Evolutionary conservation across 1,140 invertebrate genomes (phyloP).

Genomic region (Venturia canescens): DNA sequence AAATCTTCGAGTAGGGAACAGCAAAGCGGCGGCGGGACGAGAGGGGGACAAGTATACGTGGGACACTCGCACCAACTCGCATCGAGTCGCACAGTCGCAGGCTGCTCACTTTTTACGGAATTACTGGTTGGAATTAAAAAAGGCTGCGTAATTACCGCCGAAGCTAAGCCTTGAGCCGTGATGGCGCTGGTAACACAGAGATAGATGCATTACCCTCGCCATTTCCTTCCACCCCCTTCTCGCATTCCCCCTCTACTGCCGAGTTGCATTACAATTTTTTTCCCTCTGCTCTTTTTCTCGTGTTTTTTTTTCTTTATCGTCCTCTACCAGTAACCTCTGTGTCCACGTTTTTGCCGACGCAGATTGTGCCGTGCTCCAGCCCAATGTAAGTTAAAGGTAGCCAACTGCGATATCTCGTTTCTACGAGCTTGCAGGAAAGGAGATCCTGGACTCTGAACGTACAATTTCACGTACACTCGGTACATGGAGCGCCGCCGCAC

Average conservation of each 20-base stretch:
- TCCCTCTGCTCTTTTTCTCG: background rate
- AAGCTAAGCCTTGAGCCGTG: constrained; percentile 29
- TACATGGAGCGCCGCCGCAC: too few species aligned
- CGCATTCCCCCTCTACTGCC: background rate
- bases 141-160: constrained; percentile 36
- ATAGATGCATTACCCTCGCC: constrained; percentile 30
- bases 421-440: background rate
- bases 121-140: constrained; percentile 43
- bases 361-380: background rate
- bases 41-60: background rate
- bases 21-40: background rate
- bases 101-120: constrained; percentile 36
- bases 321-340: background rate
- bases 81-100: background rate
- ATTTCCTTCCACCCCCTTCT: background rate
- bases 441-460: background rate
- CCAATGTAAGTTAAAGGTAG: background rate
- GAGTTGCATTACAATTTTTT: background rate
- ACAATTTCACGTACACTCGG: too few species aligned
- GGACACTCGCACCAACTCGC: too few species aligned
- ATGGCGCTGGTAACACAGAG: constrained; percentile 4
- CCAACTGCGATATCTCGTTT: constrained; percentile 11
- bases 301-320: background rate
- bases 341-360: background rate
- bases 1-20: too few species aligned